Evolutionary conservation across 1,140 invertebrate species (phyloP).

Genomic region (Adoxophyes honmai): DNA sequence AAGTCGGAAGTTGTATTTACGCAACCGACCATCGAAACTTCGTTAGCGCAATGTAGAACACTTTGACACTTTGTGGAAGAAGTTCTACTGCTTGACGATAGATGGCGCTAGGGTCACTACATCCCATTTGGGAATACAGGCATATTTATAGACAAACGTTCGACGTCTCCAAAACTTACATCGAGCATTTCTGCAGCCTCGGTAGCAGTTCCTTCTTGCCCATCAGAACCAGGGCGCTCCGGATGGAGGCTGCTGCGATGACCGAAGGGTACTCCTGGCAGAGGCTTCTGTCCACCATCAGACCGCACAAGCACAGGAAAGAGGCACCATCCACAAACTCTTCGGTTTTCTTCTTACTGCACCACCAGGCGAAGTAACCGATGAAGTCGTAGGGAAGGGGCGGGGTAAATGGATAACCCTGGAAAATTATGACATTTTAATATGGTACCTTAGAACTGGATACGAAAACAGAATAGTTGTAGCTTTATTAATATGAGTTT

Average conservation of each 20-base stretch:
- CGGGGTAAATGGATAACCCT: slow-evolving; percentile 46
- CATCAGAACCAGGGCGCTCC: slow-evolving; percentile 42
- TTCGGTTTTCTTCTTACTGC: slow-evolving; percentile 27
- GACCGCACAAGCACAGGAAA: slow-evolving; percentile 44
- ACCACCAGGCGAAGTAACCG: slow-evolving; percentile 47
- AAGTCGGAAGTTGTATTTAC: too few relatives aligned
- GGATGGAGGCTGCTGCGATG: slow-evolving; percentile 42
- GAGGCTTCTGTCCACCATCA: slow-evolving; percentile 39
- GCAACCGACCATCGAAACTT: too few relatives aligned
- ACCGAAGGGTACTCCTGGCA: slow-evolving; percentile 45
- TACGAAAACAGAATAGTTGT: too few relatives aligned
- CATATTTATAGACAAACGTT: too few relatives aligned
- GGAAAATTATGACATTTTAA: too few relatives aligned
- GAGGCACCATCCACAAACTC: slow-evolving; percentile 49
- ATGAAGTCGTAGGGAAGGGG: slow-evolving; percentile 53
- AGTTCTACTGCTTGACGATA: too few relatives aligned
- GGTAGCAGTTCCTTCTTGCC: slow-evolving; percentile 29
- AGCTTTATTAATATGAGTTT: too few relatives aligned
- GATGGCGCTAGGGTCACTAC: too few relatives aligned
- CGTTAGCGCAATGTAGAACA: too few relatives aligned
- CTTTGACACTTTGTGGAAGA: too few relatives aligned
- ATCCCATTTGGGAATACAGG: too few relatives aligned
- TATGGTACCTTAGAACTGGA: too few relatives aligned
- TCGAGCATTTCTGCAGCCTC: slow-evolving; percentile 28
- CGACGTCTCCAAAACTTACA: slow-evolving; percentile 22